Evolutionary conservation across 1,140 invertebrate genomes (phyloP).

Genomic region (Helicoverpa armigera): DNA sequence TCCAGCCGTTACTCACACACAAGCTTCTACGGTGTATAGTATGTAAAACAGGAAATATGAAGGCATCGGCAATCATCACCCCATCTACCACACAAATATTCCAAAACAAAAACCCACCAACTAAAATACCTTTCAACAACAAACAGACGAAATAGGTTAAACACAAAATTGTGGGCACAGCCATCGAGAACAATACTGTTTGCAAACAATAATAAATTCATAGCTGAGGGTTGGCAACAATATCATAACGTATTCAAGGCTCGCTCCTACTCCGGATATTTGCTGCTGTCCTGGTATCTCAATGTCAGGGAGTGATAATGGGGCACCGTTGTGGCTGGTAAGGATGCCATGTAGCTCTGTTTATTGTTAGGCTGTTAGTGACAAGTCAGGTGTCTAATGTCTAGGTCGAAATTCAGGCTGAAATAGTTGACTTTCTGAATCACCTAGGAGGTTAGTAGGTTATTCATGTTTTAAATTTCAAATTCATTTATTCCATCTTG

Average conservation of each 20-base stretch:
- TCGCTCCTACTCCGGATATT: constrained; percentile 9
- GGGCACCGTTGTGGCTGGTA: neutral
- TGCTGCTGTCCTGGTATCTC: constrained; percentile 18
- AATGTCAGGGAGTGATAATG: neutral
- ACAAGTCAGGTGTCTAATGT: too few relatives aligned
- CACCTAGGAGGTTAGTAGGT: too few relatives aligned
- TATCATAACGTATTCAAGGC: constrained; percentile 32
- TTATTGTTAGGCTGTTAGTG: too few relatives aligned
- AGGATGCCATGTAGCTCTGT: neutral
- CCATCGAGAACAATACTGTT: constrained; percentile 24
- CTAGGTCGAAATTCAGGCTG: too few relatives aligned
- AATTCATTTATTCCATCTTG: too few relatives aligned
- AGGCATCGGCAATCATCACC: too few relatives aligned
- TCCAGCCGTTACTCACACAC: too few relatives aligned
- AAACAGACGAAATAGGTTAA: constrained; percentile 14
- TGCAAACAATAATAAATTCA: constrained; percentile 39
- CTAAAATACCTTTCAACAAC: neutral
- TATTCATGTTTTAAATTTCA: too few relatives aligned
- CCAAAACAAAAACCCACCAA: neutral
- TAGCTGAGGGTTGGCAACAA: constrained; percentile 1
- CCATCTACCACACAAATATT: too few relatives aligned
- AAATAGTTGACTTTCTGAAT: too few relatives aligned
- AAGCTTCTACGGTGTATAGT: too few relatives aligned
- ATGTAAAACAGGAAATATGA: too few relatives aligned
- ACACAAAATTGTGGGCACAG: constrained; percentile 17